Evolutionary conservation across 2,113 vertebrate species (phyloP).

Genomic region (Hydrochoerus hydrochaeris): DNA sequence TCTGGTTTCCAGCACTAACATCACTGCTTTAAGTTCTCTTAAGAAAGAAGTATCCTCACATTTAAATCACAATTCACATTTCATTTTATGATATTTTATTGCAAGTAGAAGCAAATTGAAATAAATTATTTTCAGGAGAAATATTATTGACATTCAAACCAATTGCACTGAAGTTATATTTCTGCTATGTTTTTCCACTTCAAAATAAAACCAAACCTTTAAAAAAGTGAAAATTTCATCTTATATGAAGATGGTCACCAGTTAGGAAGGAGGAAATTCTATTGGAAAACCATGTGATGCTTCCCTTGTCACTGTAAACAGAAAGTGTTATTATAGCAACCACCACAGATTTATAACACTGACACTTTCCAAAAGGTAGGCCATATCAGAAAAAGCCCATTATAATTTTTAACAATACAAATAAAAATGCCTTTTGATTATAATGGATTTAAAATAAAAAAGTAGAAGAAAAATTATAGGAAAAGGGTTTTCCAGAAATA

Average conservation of each 20-base stretch:
- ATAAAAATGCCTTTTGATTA: neutral
- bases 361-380: neutral
- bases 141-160: neutral
- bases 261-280: neutral
- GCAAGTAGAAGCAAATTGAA: neutral
- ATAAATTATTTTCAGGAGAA: neutral
- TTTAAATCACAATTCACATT: neutral
- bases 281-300: neutral
- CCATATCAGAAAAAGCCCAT: neutral
- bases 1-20: neutral
- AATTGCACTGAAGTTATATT: neutral
- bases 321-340: neutral
- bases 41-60: neutral
- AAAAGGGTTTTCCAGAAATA: neutral
- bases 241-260: neutral
- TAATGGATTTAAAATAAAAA: neutral
- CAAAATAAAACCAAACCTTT: neutral
- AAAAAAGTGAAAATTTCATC: neutral
- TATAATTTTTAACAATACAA: neutral
- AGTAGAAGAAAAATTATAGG: neutral
- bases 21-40: neutral
- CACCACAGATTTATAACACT: neutral
- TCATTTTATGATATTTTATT: neutral
- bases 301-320: neutral
- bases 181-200: constrained; percentile 7